Evolutionary conservation across 2,113 vertebrate species (phyloP).

Genomic region (Montifringilla adamsi): DNA sequence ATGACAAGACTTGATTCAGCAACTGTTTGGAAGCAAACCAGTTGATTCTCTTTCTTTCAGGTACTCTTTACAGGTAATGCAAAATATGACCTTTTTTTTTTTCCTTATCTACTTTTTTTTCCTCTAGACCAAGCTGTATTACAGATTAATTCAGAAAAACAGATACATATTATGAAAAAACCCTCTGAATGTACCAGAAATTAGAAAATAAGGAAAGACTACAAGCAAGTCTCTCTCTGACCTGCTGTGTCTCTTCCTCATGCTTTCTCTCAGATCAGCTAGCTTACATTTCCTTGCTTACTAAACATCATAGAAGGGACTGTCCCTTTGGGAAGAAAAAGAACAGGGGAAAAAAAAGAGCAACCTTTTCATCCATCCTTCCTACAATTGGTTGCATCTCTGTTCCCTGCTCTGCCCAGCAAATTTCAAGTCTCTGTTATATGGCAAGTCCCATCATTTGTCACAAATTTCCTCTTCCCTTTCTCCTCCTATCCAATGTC

Average conservation of each 20-base stretch:
- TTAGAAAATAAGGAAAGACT: background rate
- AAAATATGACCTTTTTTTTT: background rate
- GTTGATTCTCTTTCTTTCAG: background rate
- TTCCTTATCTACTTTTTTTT: background rate
- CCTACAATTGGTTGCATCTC: background rate
- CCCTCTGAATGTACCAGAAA: background rate
- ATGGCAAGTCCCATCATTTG: background rate
- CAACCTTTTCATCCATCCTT: background rate
- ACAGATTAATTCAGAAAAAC: background rate
- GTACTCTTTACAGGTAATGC: background rate
- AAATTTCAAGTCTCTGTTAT: background rate
- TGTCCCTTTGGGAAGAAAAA: background rate
- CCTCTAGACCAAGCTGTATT: background rate
- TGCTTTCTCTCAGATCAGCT: background rate
- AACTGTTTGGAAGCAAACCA: background rate
- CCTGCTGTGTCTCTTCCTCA: background rate
- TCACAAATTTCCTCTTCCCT: background rate
- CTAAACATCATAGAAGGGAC: background rate
- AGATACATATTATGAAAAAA: background rate
- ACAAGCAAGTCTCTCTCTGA: background rate
- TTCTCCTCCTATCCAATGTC: background rate
- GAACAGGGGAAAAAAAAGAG: background rate
- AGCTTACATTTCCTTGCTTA: background rate
- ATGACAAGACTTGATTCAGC: background rate
- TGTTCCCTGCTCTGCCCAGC: background rate